Percentiles rank a stretch among this genome's conserved stretches.
Evolutionary conservation across 2,888 invertebrate species (phyloP).

Genomic region (Campoplex nolae): DNA sequence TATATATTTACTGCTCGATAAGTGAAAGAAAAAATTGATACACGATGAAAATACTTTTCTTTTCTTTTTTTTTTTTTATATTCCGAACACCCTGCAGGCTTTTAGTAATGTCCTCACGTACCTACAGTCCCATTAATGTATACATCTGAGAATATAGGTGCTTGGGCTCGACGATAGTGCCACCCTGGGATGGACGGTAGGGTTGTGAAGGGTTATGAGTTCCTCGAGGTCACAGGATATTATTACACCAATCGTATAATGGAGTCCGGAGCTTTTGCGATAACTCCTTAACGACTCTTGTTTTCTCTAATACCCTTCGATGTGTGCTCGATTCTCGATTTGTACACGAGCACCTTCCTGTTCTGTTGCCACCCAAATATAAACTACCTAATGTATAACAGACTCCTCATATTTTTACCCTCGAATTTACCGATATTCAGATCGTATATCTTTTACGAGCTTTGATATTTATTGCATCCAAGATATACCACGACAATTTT

Average conservation of each 20-base stretch:
- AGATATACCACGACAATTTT: not conserved
- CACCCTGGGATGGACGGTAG: constrained; percentile 13
- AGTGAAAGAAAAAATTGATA: not conserved
- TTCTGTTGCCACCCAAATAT: not conserved
- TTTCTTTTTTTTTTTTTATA: not conserved
- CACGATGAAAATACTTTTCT: not conserved
- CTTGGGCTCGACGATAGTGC: constrained; percentile 8
- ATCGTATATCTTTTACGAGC: not conserved
- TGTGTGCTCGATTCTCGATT: not conserved
- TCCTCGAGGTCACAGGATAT: constrained; percentile 22
- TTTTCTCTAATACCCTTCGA: constrained; percentile 14
- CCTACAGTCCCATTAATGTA: not conserved
- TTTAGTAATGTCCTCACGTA: not conserved
- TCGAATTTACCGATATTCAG: not conserved
- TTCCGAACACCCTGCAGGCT: not conserved
- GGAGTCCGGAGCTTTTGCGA: constrained; percentile 45
- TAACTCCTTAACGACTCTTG: constrained; percentile 56
- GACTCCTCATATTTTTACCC: not conserved
- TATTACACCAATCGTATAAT: constrained; percentile 48
- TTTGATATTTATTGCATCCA: not conserved
- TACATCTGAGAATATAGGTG: constrained; percentile 34
- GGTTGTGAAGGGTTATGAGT: constrained; percentile 27
- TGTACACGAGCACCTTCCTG: not conserved
- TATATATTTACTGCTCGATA: no score
- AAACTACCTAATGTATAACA: not conserved